Evolutionary conservation across 2,113 vertebrate species (phyloP).

Genomic region (Ellobius talpinus): DNA sequence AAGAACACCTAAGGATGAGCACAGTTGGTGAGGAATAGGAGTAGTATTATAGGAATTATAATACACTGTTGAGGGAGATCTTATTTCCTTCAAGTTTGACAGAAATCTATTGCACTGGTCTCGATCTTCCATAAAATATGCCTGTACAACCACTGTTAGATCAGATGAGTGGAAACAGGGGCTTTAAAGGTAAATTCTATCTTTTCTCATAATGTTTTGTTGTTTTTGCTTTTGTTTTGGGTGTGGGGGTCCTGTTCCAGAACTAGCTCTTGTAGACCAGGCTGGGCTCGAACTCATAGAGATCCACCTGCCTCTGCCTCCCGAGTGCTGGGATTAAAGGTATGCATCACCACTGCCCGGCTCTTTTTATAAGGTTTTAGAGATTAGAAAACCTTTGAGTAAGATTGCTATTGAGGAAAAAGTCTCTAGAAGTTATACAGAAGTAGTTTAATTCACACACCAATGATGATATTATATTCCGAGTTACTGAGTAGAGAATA

Average conservation of each 20-base stretch:
- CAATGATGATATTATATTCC: background rate
- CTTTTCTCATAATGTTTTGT: background rate
- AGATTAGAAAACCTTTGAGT: background rate
- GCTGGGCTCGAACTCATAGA: too few relatives aligned
- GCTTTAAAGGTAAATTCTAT: background rate
- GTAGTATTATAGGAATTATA: background rate
- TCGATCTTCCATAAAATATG: background rate
- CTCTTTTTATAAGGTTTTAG: background rate
- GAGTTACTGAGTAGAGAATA: constrained; percentile 21
- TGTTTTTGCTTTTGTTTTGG: too few relatives aligned
- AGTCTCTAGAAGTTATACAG: background rate
- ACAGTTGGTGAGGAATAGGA: background rate
- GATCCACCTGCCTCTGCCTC: too few relatives aligned
- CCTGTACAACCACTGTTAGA: background rate
- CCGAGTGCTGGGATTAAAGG: too few relatives aligned
- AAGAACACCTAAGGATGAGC: background rate
- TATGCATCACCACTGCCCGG: rapidly evolving
- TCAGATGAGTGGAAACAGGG: background rate
- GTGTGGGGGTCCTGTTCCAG: too few relatives aligned
- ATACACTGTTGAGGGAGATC: background rate
- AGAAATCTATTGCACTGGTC: background rate
- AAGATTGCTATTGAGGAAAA: background rate
- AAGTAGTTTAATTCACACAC: constrained; percentile 17
- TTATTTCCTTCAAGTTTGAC: background rate
- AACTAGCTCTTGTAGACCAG: too few relatives aligned